Evolutionary conservation across 2,888 invertebrate genomes (phyloP), one percentile per base, ranked within the genome.

Genomic region (Agriopis aurantiaria): DNA sequence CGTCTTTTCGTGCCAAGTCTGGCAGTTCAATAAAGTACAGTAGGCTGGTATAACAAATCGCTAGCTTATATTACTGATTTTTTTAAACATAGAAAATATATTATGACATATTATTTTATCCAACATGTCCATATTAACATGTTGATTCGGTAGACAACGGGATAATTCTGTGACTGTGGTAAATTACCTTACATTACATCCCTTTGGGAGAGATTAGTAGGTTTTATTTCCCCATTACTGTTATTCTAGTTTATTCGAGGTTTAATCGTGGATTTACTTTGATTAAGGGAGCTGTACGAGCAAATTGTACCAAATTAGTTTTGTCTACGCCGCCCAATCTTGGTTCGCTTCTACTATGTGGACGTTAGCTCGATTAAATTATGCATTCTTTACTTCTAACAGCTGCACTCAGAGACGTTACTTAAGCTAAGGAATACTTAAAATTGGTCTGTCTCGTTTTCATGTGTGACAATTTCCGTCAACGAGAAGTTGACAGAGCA

Each of bases 201-300:
- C 76, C 63, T 60, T 68, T 10, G 65, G 64, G 71, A 64, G 75
- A 77, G 73, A 79, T 82, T 77, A 78, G 77, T 68, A 75, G 72
- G 73, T 77, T 82, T 82, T 82, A 81, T 80, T 78, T 77, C 73
- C 75, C 78, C 72, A 72, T 78, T 77, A 75, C 68, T 68, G 71
- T 76, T 78, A 80, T 69, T 74, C 74, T 77, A 75, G 75, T 78
- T 79, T 79, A 76, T 76, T 73, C 67, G 75, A 69, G 69, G 75
- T 69, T 65, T 69, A 74, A 74, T 68, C 52, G 73, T 64, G 69
- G 72, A 74, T 78, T 74, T 74, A 69, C 65, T 75, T 77, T 73
- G 75, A 80, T 79, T 80, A 74, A 76, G 71, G 63, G 73, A 59
- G 71, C 75, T 67, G 69, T 73, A 72, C 63, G 62, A 71, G 63